Conservation (phyloP, 2,888 invertebrate species). For the Macaria liturata region DNA sequence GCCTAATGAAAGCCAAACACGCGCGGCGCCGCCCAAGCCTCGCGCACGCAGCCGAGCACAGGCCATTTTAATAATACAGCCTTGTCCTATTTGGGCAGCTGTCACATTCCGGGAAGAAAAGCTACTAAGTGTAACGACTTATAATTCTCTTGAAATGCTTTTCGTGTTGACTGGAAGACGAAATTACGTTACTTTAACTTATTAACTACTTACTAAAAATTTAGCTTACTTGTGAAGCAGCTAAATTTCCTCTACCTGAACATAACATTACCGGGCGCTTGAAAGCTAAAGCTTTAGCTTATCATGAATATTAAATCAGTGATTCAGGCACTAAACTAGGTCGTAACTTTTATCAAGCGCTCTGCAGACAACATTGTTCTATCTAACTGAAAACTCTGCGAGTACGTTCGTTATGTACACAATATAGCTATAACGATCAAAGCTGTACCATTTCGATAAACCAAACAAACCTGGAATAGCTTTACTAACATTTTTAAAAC, state of each 20-base stretch:
- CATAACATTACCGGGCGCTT: too few relatives aligned
- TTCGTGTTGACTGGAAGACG: too few relatives aligned
- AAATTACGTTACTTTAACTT: too few relatives aligned
- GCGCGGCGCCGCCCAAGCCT: slow-evolving; percentile 59
- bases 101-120: slow-evolving; percentile 23
- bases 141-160: too few relatives aligned
- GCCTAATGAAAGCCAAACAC: slow-evolving; percentile 77
- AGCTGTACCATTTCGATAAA: too few relatives aligned
- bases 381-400: neutral
- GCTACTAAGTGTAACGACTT: neutral
- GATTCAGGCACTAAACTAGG: slow-evolving; percentile 24
- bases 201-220: too few relatives aligned
- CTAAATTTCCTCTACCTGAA: too few relatives aligned
- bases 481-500: too few relatives aligned
- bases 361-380: slow-evolving; percentile 23
- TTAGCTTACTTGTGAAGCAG: too few relatives aligned
- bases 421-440: too few relatives aligned
- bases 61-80: slow-evolving; percentile 51
- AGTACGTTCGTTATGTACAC: too few relatives aligned
- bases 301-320: slow-evolving; percentile 38
- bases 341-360: slow-evolving; percentile 30
- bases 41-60: slow-evolving; percentile 43
- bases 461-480: too few relatives aligned
- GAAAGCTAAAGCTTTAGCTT: slow-evolving; percentile 24
- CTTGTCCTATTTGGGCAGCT: slow-evolving; percentile 34